phyloP scores from a whole-genome alignment of 1,140 invertebrate genomes.

The Holotrichia oblita region DNA sequence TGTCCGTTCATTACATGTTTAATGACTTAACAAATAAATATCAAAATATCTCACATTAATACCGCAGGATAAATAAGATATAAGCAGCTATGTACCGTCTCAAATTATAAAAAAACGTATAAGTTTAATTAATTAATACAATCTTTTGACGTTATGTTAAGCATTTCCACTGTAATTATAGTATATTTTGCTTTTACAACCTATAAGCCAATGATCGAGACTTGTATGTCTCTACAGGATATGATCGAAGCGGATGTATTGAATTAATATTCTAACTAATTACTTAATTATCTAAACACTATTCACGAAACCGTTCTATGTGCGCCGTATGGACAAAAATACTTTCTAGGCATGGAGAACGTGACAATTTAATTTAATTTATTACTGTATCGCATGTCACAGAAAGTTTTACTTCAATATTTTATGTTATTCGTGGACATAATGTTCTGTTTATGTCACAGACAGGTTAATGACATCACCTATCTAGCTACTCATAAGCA shows the following conservation, averaged over 20 bases:
- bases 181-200: too few species aligned
- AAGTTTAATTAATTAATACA: too few species aligned
- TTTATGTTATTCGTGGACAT: conserved; percentile 18
- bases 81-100: too few species aligned
- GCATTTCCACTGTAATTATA: too few species aligned
- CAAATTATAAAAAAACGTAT: too few species aligned
- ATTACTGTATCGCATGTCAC: conserved; percentile 22
- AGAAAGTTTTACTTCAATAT: neutral
- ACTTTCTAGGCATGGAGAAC: neutral
- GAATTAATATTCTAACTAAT: conserved; percentile 2
- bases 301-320: neutral
- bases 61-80: too few species aligned
- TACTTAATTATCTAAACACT: neutral
- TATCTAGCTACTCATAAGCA: neutral
- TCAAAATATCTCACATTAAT: too few species aligned
- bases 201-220: too few species aligned
- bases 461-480: conserved; percentile 7
- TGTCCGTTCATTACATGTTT: too few species aligned
- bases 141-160: too few species aligned
- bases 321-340: neutral
- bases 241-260: neutral
- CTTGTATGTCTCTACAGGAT: neutral
- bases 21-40: too few species aligned
- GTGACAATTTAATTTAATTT: conserved; percentile 19
- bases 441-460: neutral